Evolutionary conservation across 2,888 invertebrate species (phyloP), one percentile per base, ranked within the genome.

Genomic region (Noctua fimbriata): DNA sequence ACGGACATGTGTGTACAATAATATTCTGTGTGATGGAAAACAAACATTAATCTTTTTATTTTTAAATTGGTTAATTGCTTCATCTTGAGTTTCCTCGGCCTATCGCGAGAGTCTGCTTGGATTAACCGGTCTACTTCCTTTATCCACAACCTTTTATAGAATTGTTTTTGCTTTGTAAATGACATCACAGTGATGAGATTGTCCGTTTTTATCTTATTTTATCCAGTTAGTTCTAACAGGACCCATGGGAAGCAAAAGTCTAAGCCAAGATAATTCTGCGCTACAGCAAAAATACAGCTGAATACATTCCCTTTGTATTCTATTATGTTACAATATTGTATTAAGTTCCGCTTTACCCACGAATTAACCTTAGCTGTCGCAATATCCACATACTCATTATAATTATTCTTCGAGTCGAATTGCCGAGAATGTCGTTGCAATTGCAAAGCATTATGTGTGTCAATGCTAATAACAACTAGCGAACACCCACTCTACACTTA

Each of bases 401-500:
- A 90, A 92, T 93, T 93, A 91, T 92, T 91, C 90, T 91, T 88
- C 81, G 78, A 92, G 91, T 87, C 88, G 88, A 92, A 94, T 91
- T 91, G 90, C 89, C 91, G 90, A 92, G 92, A 94, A 94, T 94
- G 93, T 93, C 90, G 88, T 86, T 92, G 93, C 91, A 92, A 92
- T 93, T 93, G 92, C 91, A 88, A 90, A 90, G 89, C 89, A 87
- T 90, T 89, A 95, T 95, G 94, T 95, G 89, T 95, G 96, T 96
- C 96, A 96, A 95, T 96, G 96, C 93, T 96, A 95, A 94, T 93
- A 93, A 91, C 87, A 88, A 88, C 88, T 88, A 78, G 90, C 92
- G 87, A 90, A 94, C 95, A 92, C 95, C 94, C 93, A 95, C 95
- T 92, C 90, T 77, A 87, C 81, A 87, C 87, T 83, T 93, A 93